Conservation (phyloP, 2,888 invertebrate genomes). For the Macrophya annulata region DNA sequence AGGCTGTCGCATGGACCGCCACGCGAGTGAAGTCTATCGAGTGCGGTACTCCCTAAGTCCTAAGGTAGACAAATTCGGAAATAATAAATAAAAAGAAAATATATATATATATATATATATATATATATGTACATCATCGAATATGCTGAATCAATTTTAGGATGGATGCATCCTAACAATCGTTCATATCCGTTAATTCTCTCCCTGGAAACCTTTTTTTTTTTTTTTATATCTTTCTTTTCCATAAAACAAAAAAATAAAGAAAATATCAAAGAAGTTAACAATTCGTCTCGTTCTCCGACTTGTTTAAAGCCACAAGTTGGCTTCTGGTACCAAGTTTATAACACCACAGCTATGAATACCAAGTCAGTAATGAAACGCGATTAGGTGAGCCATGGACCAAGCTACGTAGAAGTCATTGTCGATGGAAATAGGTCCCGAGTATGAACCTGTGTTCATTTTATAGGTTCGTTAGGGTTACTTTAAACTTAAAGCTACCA, state of each 20-base stretch:
- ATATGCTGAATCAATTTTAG: no score
- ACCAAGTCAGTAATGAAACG: neutral
- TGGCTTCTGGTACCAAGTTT: neutral
- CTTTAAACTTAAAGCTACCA: constrained; percentile 7
- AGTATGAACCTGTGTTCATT: neutral
- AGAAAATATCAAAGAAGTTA: neutral
- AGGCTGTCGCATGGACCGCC: constrained; percentile 61
- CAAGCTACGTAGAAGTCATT: constrained; percentile 35
- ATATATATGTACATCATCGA: no score
- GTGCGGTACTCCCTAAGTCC: neutral
- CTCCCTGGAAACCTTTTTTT: neutral
- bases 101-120: no score
- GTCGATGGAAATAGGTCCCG: constrained; percentile 29
- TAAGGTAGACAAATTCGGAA: neutral
- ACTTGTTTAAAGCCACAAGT: constrained; percentile 23
- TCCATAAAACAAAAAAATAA: neutral
- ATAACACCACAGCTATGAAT: constrained; percentile 24
- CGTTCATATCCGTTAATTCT: neutral
- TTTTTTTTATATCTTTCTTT: neutral
- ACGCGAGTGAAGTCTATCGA: constrained; percentile 2
- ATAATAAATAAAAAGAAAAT: neutral
- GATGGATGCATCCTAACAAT: neutral
- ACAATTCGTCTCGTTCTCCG: constrained; percentile 23
- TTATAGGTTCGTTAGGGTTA: constrained; percentile 14
- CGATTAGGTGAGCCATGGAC: constrained; percentile 18